Evolutionary conservation across 1,140 invertebrate species (phyloP).

Genomic region (Drosophila watanabei): DNA sequence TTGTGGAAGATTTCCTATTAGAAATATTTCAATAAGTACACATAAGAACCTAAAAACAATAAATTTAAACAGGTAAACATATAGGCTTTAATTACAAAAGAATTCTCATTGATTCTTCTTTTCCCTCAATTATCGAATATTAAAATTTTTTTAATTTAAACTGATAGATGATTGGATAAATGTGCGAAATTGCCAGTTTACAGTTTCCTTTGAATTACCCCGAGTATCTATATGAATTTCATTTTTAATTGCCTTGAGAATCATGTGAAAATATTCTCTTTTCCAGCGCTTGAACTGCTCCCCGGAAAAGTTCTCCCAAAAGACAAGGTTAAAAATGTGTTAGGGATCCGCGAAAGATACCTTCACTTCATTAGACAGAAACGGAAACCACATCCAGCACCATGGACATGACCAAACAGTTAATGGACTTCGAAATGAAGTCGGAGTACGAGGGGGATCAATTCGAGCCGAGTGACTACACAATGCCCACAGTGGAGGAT

Average conservation of each 20-base stretch:
- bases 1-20: neutral
- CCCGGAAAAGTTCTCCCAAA: slow-evolving; percentile 32
- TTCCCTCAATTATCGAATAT: neutral
- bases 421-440: slow-evolving; percentile 76
- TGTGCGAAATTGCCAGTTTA: slow-evolving; percentile 11
- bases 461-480: slow-evolving; percentile 65
- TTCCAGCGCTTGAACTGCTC: slow-evolving; percentile 26
- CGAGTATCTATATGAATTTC: neutral
- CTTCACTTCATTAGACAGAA: slow-evolving; percentile 14
- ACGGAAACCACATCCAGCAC: slow-evolving; percentile 26
- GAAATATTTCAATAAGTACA: neutral
- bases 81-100: slow-evolving; percentile 12
- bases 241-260: neutral
- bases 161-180: slow-evolving; percentile 19
- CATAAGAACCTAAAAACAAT: neutral
- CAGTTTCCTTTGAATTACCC: slow-evolving; percentile 11
- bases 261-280: slow-evolving; percentile 12
- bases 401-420: slow-evolving; percentile 85
- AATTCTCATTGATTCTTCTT: neutral
- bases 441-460: slow-evolving; percentile 52
- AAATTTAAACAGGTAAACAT: slow-evolving; percentile 4
- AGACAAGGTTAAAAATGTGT: slow-evolving; percentile 41
- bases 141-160: slow-evolving; percentile 4
- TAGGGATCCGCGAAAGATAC: slow-evolving; percentile 20
- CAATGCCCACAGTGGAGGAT: slow-evolving; percentile 47